Conservation (phyloP, 1,140 invertebrate species). For the Heliothis virescens region DNA sequence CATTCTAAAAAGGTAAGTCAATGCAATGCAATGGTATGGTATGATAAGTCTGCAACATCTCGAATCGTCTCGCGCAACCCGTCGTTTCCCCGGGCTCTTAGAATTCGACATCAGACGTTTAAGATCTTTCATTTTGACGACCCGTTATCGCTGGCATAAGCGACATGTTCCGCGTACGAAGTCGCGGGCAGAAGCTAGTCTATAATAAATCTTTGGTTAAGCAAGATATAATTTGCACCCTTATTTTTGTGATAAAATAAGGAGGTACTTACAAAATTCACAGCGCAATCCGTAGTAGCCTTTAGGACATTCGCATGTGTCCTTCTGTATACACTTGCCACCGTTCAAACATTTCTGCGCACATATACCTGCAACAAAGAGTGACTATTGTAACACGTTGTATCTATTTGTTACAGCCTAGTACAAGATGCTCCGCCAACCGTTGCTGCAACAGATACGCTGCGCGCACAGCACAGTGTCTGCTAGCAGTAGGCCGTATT, state of each 20-base stretch:
- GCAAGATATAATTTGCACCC: not conserved
- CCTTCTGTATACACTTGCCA: conserved; percentile 97
- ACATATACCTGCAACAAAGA: conserved; percentile 92
- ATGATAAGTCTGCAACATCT: too few species aligned
- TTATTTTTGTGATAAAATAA: not conserved
- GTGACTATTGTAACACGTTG: not conserved
- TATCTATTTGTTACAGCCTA: conserved; percentile 15
- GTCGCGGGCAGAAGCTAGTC: too few species aligned
- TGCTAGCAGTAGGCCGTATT: conserved; percentile 54
- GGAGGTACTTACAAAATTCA: conserved; percentile 93
- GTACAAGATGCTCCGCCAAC: conserved; percentile 63
- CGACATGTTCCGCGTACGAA: too few species aligned
- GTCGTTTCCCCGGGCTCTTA: too few species aligned
- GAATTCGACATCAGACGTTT: too few species aligned
- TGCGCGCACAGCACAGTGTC: conserved; percentile 61
- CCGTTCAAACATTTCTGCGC: conserved; percentile 96
- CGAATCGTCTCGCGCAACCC: too few species aligned
- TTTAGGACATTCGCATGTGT: conserved; percentile 95
- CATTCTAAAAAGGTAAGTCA: too few species aligned
- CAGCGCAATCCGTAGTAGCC: conserved; percentile 95
- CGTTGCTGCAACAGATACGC: conserved; percentile 65
- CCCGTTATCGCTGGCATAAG: too few species aligned
- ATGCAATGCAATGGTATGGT: too few species aligned
- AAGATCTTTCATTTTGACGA: too few species aligned
- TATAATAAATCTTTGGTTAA: too few species aligned